A percentile compares a stretch with the other conserved stretches of the same genome.
Conservation (phyloP, 2,113 vertebrate species). For the Microcebus murinus region DNA sequence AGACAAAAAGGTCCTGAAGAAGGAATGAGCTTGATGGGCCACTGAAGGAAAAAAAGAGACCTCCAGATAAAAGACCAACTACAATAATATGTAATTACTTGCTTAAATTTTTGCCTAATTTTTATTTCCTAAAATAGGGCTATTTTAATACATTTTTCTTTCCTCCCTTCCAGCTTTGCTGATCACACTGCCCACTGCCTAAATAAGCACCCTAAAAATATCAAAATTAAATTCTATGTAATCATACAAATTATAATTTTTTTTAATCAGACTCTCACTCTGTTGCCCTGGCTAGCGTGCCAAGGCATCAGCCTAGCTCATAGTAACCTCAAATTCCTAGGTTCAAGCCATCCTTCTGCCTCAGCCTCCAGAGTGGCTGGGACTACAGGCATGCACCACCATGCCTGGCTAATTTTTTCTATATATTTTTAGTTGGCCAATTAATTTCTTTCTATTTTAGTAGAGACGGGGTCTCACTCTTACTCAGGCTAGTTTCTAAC, state of each 20-base stretch:
- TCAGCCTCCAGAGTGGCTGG: no score
- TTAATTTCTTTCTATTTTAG: no score
- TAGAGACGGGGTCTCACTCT: no score
- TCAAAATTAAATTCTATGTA: neutral
- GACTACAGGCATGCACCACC: no score
- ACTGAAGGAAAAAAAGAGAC: neutral
- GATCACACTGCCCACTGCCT: neutral
- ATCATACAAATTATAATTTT: neutral
- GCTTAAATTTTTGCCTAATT: conserved; percentile 6
- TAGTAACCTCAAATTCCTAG: no score
- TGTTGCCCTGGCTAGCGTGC: no score
- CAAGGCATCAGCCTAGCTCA: no score
- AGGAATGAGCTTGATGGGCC: neutral
- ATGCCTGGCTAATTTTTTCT: no score
- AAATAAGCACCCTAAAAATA: neutral
- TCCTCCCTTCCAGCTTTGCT: neutral
- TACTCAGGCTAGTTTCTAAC: no score
- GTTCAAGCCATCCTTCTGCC: no score
- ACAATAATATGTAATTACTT: neutral
- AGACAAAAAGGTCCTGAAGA: neutral
- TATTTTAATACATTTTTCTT: neutral
- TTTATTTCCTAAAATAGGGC: neutral
- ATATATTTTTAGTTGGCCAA: no score
- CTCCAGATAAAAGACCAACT: neutral
- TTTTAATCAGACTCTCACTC: no score